phyloP scores from a whole-genome alignment of 2,888 invertebrate genomes.

The Meliscaeva auricollis region DNA sequence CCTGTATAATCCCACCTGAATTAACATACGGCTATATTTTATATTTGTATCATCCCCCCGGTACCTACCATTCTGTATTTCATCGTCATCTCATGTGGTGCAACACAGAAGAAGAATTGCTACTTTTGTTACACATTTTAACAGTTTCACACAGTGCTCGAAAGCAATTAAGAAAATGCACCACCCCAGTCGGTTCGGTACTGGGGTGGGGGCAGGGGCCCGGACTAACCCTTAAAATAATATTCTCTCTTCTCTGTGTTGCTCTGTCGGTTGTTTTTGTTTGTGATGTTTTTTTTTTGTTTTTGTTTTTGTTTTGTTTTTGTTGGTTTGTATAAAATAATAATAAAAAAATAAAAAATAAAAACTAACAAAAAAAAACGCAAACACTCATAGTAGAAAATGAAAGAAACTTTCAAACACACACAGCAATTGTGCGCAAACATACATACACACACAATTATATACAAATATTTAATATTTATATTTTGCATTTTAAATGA shows the following conservation, averaged over 20 bases:
- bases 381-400: constrained; percentile 57
- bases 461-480: constrained; percentile 67
- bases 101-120: constrained; percentile 70
- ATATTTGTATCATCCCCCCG: constrained; percentile 51
- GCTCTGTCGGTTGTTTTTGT: not conserved
- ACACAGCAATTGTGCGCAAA: constrained; percentile 55
- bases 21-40: constrained; percentile 67
- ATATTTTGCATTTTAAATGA: constrained; percentile 69
- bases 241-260: constrained; percentile 26
- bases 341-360: constrained; percentile 12
- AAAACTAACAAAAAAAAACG: constrained; percentile 21
- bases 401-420: constrained; percentile 57
- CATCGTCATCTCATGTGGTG: constrained; percentile 64
- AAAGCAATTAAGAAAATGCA: constrained; percentile 76
- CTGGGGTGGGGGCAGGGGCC: not conserved
- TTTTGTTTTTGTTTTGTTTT: no score
- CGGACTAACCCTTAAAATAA: constrained; percentile 62
- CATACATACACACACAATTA: constrained; percentile 8
- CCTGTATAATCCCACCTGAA: constrained; percentile 37
- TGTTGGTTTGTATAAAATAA: constrained; percentile 39
- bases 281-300: no score
- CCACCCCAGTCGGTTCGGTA: constrained; percentile 39
- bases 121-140: constrained; percentile 74
- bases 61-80: constrained; percentile 23
- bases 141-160: constrained; percentile 75